These are phyloP conservation scores for Dysmachus trigonus DNA, from an alignment of 2,888 invertebrate genomes.

Conservation along the genomic window DNA sequence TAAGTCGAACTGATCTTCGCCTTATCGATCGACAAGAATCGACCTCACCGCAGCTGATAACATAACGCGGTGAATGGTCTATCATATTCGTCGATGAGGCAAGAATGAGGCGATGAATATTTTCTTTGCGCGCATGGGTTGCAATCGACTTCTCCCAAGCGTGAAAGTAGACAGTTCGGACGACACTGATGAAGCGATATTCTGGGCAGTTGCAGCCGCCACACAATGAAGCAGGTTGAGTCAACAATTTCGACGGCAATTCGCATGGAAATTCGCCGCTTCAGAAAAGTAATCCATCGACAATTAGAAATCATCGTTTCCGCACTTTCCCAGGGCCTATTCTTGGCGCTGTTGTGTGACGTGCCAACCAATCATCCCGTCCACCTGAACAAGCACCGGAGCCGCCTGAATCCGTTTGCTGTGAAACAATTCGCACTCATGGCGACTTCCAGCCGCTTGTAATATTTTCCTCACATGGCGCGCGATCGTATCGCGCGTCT, in stretches of 20 bases:
- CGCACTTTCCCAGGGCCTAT: not conserved
- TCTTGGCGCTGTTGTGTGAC: not conserved
- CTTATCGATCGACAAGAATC: not conserved
- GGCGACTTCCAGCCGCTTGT: not conserved
- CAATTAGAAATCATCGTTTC: not conserved
- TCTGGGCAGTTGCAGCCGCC: not conserved
- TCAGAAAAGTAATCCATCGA: not conserved
- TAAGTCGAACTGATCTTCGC: not conserved
- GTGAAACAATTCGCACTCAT: not conserved
- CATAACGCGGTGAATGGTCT: not conserved
- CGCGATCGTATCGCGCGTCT: not conserved
- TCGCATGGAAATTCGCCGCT: not conserved
- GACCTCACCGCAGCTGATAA: not conserved
- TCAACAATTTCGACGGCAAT: not conserved
- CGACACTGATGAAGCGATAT: not conserved
- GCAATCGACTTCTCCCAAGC: not conserved
- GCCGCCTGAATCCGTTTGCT: not conserved
- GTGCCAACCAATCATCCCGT: not conserved
- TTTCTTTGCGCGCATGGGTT: not conserved
- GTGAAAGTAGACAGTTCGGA: not conserved
- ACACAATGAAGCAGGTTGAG: not conserved
- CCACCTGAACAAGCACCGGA: not conserved
- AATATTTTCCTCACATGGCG: not conserved
- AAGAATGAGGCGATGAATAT: not conserved
- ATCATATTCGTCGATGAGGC: not conserved